A percentile compares a stretch with the other conserved stretches of the same genome.
phyloP scores from a whole-genome alignment of 1,140 invertebrate species.

The Drosophila sproati region DNA sequence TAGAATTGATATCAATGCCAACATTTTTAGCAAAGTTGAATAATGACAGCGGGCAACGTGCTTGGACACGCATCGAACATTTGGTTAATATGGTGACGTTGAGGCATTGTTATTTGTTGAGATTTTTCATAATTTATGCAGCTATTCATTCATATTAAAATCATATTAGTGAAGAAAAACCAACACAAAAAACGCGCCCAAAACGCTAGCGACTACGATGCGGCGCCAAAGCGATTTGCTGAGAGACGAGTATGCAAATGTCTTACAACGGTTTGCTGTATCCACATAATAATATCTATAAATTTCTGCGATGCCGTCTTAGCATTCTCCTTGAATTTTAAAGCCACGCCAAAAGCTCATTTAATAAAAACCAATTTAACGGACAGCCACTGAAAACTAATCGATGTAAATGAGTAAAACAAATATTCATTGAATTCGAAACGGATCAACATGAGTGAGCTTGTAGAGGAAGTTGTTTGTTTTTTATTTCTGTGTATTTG shows the following conservation, averaged over 20 bases:
- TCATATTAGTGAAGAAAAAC: constrained; percentile 54
- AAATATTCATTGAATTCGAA: constrained; percentile 3
- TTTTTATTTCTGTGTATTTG: not conserved
- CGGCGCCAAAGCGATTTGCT: constrained; percentile 22
- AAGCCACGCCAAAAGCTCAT: constrained; percentile 46
- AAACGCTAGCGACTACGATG: constrained; percentile 11
- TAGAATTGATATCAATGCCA: constrained; percentile 43
- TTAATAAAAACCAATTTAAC: constrained; percentile 20
- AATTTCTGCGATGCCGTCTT: constrained; percentile 23
- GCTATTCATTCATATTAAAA: constrained; percentile 68
- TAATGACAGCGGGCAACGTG: constrained; percentile 32
- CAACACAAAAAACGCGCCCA: constrained; percentile 32
- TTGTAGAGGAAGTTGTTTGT: constrained; percentile 13
- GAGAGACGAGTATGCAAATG: constrained; percentile 51
- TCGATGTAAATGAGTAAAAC: constrained; percentile 31
- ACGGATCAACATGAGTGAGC: constrained; percentile 8
- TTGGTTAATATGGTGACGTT: constrained; percentile 26
- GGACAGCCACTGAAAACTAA: constrained; percentile 13
- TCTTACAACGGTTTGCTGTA: constrained; percentile 5
- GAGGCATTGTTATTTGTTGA: not conserved
- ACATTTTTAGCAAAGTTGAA: not conserved
- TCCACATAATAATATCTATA: constrained; percentile 19
- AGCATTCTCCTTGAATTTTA: constrained; percentile 73
- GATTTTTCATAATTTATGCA: constrained; percentile 31
- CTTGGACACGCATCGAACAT: constrained; percentile 47